Percentiles rank a stretch among this genome's conserved stretches.
Conservation (phyloP, 2,888 invertebrate species). For the Psylliodes chrysocephalus region DNA sequence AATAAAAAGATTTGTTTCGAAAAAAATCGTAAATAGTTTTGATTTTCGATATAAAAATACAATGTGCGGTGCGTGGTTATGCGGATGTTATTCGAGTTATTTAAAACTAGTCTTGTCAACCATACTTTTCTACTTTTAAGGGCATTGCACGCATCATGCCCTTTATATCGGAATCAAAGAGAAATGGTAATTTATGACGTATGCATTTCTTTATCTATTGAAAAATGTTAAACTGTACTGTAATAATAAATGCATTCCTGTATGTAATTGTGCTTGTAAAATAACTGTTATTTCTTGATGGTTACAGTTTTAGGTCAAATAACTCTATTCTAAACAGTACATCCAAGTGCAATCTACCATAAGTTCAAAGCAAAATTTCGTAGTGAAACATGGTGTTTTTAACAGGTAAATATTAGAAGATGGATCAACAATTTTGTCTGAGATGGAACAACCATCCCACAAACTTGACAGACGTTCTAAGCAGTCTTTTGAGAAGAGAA, state of each 20-base stretch:
- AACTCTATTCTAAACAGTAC: slow-evolving; percentile 59
- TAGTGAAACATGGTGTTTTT: slow-evolving; percentile 34
- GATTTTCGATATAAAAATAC: background rate
- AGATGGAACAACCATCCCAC: slow-evolving; percentile 95
- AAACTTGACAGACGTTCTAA: slow-evolving; percentile 90
- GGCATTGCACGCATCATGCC: slow-evolving; percentile 52
- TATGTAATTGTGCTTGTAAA: slow-evolving; percentile 56
- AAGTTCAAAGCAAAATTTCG: slow-evolving; percentile 27
- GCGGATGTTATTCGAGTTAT: background rate
- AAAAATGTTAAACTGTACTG: slow-evolving; percentile 42
- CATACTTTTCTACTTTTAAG: slow-evolving; percentile 55
- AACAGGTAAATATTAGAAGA: slow-evolving; percentile 49
- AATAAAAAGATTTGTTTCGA: slow-evolving; percentile 5
- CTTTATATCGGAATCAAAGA: slow-evolving; percentile 33
- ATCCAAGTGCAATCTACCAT: slow-evolving; percentile 34
- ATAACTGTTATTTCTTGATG: slow-evolving; percentile 64
- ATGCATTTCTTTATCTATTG: slow-evolving; percentile 43
- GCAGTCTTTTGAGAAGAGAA: slow-evolving; percentile 87
- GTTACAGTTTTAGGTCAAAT: slow-evolving; percentile 65
- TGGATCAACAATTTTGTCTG: slow-evolving; percentile 89
- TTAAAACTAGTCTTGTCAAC: slow-evolving; percentile 25
- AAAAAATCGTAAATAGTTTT: background rate
- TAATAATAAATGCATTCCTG: slow-evolving; percentile 53
- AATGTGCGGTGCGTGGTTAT: background rate
- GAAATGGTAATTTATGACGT: slow-evolving; percentile 41